These are phyloP conservation scores for Molossus alvarezi DNA, from an alignment of 2,797 vertebrate species.

Conservation along the genomic window DNA sequence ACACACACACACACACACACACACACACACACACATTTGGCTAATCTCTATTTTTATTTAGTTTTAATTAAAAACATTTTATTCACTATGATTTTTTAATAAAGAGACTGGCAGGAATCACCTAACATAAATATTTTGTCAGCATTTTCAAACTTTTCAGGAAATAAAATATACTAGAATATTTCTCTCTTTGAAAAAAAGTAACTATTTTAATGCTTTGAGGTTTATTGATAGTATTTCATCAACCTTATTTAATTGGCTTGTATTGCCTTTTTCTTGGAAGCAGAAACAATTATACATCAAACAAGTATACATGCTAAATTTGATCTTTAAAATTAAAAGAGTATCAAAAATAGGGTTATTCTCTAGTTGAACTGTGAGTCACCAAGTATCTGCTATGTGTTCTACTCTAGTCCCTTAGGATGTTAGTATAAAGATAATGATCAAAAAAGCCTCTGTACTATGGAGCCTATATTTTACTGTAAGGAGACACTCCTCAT, in stretches of 20 bases:
- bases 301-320: neutral
- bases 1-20: no score
- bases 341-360: slow-evolving; percentile 12
- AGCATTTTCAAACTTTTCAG: slow-evolving; percentile 39
- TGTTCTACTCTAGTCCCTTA: neutral
- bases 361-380: slow-evolving; percentile 25
- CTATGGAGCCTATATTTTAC: neutral
- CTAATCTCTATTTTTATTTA: neutral
- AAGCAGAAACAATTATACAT: slow-evolving; percentile 40
- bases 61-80: slow-evolving; percentile 25
- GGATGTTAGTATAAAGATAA: neutral
- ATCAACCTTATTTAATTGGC: slow-evolving; percentile 38
- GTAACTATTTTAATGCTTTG: slow-evolving; percentile 26
- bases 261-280: neutral
- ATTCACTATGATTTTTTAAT: slow-evolving; percentile 5
- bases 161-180: neutral
- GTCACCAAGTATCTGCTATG: neutral
- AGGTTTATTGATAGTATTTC: slow-evolving; percentile 40
- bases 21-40: neutral
- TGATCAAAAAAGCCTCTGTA: neutral
- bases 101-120: neutral
- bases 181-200: neutral
- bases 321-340: slow-evolving; percentile 59
- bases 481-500: neutral
- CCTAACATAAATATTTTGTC: neutral